Percentiles rank a stretch among this genome's conserved stretches.
These are phyloP conservation scores for Macroteleia sp. DNA, from an alignment of 2,888 invertebrate genomes.

Conservation along the genomic window DNA sequence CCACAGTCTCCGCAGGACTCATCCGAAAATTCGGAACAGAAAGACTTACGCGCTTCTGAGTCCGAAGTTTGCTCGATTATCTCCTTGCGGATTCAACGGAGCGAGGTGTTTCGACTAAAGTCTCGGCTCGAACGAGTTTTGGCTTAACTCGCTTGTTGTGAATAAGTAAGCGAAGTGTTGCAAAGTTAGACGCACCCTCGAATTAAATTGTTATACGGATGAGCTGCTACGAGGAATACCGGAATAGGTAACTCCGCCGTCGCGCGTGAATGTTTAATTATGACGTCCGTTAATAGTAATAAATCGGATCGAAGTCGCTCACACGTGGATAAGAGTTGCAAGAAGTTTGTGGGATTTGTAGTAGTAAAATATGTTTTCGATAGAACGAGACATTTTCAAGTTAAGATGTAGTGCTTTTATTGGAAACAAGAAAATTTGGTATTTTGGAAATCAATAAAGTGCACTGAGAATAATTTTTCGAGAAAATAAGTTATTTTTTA, in stretches of 20 bases:
- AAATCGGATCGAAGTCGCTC: conserved; percentile 63
- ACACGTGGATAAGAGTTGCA: conserved; percentile 19
- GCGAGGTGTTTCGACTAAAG: conserved; percentile 75
- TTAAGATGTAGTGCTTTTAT: no score
- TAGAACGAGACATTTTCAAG: no score
- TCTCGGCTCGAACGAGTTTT: conserved; percentile 77
- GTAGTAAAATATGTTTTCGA: no score
- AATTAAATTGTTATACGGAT: conserved; percentile 83
- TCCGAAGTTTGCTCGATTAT: conserved; percentile 73
- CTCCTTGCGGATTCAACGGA: conserved; percentile 73
- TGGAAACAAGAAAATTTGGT: no score
- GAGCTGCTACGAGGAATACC: conserved; percentile 65
- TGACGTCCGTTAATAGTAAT: conserved; percentile 74
- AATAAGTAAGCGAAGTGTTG: conserved; percentile 83
- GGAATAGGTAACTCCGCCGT: conserved; percentile 68
- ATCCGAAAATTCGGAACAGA: conserved; percentile 12
- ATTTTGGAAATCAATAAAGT: no score
- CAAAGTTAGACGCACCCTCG: conserved; percentile 79
- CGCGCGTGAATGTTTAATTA: conserved; percentile 81
- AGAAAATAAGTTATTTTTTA: no score
- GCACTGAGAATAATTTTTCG: no score
- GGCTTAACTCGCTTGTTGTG: conserved; percentile 82
- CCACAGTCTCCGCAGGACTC: neutral
- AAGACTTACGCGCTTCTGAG: conserved; percentile 56
- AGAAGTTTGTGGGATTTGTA: no score